Percentiles rank a stretch among this genome's conserved stretches.
phyloP scores from a whole-genome alignment of 1,140 invertebrate species.

The Cydia pomonella region DNA sequence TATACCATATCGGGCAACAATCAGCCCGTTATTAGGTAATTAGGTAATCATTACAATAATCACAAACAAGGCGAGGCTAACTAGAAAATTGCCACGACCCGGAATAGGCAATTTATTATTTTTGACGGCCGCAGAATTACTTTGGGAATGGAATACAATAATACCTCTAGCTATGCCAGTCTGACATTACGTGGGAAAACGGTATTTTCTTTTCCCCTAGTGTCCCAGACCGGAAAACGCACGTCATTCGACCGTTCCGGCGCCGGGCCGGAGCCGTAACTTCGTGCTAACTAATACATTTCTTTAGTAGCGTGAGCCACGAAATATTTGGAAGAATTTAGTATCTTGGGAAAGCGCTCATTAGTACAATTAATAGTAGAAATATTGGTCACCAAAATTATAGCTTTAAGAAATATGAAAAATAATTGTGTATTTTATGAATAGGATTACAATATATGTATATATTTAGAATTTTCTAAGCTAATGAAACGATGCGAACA shows the following conservation, averaged over 20 bases:
- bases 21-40: neutral
- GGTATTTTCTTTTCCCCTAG: slow-evolving; percentile 24
- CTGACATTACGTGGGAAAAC: slow-evolving; percentile 29
- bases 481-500: too few species aligned
- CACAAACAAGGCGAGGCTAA: slow-evolving; percentile 22
- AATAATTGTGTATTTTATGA: too few species aligned
- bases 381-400: neutral
- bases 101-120: slow-evolving; percentile 30
- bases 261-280: neutral
- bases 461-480: too few species aligned
- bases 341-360: neutral
- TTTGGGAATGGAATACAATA: slow-evolving; percentile 32
- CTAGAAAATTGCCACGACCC: slow-evolving; percentile 25
- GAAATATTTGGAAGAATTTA: slow-evolving; percentile 3
- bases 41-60: slow-evolving; percentile 28
- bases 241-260: slow-evolving; percentile 31
- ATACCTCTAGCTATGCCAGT: slow-evolving; percentile 19
- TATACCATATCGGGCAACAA: neutral
- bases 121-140: slow-evolving; percentile 30
- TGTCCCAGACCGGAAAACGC: slow-evolving; percentile 28
- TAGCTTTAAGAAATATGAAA: neutral
- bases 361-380: neutral
- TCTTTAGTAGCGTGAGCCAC: slow-evolving; percentile 9
- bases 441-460: too few species aligned
- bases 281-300: slow-evolving; percentile 28